These are phyloP conservation scores for Dione vanillae DNA, from an alignment of 2,888 invertebrate species.

Conservation along the genomic window DNA sequence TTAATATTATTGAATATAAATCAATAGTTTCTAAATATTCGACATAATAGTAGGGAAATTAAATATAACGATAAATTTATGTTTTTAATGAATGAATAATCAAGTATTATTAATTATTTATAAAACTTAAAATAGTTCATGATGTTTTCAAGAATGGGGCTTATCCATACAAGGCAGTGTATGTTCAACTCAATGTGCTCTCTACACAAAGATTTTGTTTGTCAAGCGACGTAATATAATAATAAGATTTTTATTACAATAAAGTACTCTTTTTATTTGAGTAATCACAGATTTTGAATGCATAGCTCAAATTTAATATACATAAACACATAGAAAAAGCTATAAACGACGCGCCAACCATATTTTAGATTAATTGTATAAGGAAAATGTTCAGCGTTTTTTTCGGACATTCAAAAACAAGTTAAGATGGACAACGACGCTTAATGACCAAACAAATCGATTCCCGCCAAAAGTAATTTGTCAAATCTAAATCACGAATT, in stretches of 20 bases:
- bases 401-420: slow-evolving; percentile 39
- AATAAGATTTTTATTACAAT: no score
- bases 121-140: no score
- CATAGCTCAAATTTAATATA: neutral
- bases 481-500: slow-evolving; percentile 76
- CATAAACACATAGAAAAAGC: slow-evolving; percentile 3
- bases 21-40: no score
- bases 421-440: slow-evolving; percentile 41
- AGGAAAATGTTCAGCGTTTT: slow-evolving; percentile 30
- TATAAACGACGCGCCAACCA: neutral
- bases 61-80: no score
- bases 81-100: no score
- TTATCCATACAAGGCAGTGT: neutral
- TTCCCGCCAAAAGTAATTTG: slow-evolving; percentile 70
- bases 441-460: slow-evolving; percentile 47
- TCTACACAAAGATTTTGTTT: neutral
- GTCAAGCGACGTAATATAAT: no score
- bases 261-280: neutral
- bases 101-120: no score
- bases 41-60: no score
- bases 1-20: no score
- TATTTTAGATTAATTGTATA: slow-evolving; percentile 22
- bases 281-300: neutral
- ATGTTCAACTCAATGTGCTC: neutral
- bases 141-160: no score